Percentiles rank a stretch among this genome's conserved stretches.
Evolutionary conservation across 2,113 vertebrate genomes (phyloP).

Genomic region (Proteles cristata): DNA sequence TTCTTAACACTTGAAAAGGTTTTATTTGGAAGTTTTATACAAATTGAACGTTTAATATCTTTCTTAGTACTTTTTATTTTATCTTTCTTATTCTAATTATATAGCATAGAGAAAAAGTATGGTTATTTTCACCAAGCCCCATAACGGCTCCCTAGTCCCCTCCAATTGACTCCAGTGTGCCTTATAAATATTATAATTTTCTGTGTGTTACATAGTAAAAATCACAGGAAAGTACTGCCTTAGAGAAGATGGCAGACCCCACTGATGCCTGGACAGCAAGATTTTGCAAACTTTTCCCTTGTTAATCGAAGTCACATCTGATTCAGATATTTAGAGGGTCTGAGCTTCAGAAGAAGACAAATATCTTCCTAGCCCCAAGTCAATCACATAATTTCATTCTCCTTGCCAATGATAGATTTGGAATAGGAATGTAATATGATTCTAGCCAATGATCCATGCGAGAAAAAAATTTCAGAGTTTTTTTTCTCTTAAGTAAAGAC

Average conservation of each 20-base stretch:
- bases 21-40: slow-evolving; percentile 11
- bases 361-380: background rate
- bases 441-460: background rate
- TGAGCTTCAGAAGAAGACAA: background rate
- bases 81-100: background rate
- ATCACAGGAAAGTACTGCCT: background rate
- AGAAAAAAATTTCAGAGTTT: slow-evolving; percentile 22
- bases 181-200: background rate
- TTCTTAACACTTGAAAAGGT: slow-evolving; percentile 6
- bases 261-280: background rate
- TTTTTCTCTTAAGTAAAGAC: background rate
- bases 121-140: background rate
- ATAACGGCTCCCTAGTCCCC: background rate
- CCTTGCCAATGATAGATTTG: background rate
- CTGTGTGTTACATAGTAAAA: background rate
- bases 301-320: background rate
- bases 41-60: background rate
- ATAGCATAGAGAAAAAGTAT: background rate
- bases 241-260: background rate
- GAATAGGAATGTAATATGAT: background rate
- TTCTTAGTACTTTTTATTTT: background rate
- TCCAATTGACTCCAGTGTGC: background rate
- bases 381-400: background rate
- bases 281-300: background rate
- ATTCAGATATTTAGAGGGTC: background rate